These are phyloP conservation scores for Dendronephthya gigantea DNA, from an alignment of 64 coral and sea anemone genomes.

Conservation along the genomic window DNA sequence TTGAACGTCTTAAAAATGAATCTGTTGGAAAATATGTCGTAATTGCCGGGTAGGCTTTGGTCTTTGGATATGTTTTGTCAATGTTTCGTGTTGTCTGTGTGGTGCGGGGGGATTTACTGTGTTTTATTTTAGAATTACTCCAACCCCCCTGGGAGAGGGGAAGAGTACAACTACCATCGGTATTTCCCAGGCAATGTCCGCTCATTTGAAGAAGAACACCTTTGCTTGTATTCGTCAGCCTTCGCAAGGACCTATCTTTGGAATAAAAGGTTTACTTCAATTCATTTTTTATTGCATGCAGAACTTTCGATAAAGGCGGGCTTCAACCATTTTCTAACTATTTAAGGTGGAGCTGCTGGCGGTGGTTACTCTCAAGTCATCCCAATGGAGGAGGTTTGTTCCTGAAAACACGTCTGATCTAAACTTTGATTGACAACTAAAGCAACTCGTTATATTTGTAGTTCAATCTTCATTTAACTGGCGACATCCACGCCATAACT, in stretches of 20 bases:
- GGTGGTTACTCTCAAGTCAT: slow-evolving; percentile 94
- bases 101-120: not conserved
- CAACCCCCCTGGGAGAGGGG: slow-evolving; percentile 95
- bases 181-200: slow-evolving; percentile 81
- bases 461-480: slow-evolving; percentile 96
- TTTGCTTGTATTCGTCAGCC: slow-evolving; percentile 98
- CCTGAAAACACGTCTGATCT: not conserved
- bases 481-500: slow-evolving; percentile 93
- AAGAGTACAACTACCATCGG: slow-evolving; percentile 96
- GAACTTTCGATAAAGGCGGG: not conserved
- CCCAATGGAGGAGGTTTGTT: slow-evolving; percentile 93
- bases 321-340: not conserved
- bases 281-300: not conserved
- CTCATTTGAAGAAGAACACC: slow-evolving; percentile 81
- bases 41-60: slow-evolving; percentile 65
- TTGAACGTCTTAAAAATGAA: slow-evolving; percentile 55
- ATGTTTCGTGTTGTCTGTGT: not conserved
- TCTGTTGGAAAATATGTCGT: slow-evolving; percentile 61
- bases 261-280: slow-evolving; percentile 74
- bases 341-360: slow-evolving; percentile 73
- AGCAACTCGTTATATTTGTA: slow-evolving; percentile 20
- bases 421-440: not conserved
- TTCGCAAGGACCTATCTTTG: slow-evolving; percentile 95
- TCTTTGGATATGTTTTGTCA: not conserved
- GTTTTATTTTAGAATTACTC: slow-evolving; percentile 59